phyloP scores from a whole-genome alignment of 2,888 invertebrate genomes.

The Tryphoninae sp. region DNA sequence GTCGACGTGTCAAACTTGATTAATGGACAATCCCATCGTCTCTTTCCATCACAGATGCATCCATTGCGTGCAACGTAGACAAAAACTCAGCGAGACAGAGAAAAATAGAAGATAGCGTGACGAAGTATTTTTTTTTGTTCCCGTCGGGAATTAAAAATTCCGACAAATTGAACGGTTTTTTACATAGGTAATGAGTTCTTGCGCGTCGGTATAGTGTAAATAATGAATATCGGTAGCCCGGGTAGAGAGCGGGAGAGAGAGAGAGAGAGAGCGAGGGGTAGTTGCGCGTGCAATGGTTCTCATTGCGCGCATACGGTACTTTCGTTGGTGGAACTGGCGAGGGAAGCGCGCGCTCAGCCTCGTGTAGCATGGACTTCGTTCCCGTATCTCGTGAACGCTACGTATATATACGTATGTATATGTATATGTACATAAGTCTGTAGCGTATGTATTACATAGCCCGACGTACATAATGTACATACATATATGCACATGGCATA shows the following conservation, averaged over 20 bases:
- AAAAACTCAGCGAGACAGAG: not conserved
- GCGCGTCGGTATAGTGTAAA: constrained; percentile 32
- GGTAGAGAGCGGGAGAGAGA: too few relatives aligned
- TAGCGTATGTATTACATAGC: constrained; percentile 33
- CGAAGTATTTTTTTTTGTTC: not conserved
- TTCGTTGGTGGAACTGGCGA: constrained; percentile 20
- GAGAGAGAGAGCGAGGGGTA: constrained; percentile 1
- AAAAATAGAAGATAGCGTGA: not conserved
- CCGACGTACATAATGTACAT: constrained; percentile 34
- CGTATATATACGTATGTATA: constrained; percentile 25
- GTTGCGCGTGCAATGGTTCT: constrained; percentile 50
- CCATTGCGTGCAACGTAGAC: not conserved
- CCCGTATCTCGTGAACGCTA: constrained; percentile 18
- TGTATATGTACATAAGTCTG: constrained; percentile 15
- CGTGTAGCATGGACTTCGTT: constrained; percentile 59
- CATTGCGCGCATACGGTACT: constrained; percentile 11
- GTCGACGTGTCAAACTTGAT: constrained; percentile 7
- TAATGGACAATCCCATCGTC: not conserved
- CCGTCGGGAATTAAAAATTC: constrained; percentile 42
- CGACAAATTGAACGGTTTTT: constrained; percentile 21
- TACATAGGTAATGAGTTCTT: constrained; percentile 19
- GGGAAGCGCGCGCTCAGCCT: constrained; percentile 45
- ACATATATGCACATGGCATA: constrained; percentile 45
- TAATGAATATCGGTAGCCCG: constrained; percentile 40
- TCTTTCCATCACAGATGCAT: not conserved